Evolutionary conservation across 2,888 invertebrate species (phyloP).

Genomic region (Chalcis sispes): DNA sequence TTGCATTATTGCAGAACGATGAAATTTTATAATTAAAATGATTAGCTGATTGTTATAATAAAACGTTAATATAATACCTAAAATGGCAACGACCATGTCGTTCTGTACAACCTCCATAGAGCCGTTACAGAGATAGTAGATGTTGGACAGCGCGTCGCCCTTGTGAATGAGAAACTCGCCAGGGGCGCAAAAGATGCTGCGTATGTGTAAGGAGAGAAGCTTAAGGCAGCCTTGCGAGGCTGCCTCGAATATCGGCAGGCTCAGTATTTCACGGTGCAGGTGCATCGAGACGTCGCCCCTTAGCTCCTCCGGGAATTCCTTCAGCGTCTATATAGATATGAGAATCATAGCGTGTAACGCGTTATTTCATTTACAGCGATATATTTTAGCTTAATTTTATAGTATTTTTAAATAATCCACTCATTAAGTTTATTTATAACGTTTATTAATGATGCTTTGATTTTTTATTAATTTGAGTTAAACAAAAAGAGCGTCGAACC

Average conservation of each 20-base stretch:
- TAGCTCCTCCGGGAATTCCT: conserved; percentile 97
- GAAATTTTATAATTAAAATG: background rate
- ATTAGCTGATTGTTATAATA: conserved; percentile 68
- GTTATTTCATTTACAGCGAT: too few relatives aligned
- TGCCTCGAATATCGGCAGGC: conserved; percentile 94
- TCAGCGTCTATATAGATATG: conserved; percentile 83
- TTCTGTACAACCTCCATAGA: conserved; percentile 98
- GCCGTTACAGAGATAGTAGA: conserved; percentile 97
- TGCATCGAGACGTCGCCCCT: conserved; percentile 97
- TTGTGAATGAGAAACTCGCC: conserved; percentile 96
- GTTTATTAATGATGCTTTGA: too few relatives aligned
- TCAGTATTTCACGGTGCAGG: conserved; percentile 94
- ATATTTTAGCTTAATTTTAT: too few relatives aligned
- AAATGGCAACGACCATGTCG: conserved; percentile 96
- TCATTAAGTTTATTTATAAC: too few relatives aligned
- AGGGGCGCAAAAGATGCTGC: conserved; percentile 96
- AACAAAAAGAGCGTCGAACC: conserved; percentile 78
- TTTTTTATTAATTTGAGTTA: too few relatives aligned
- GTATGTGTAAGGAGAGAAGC: conserved; percentile 92
- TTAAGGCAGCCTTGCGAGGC: conserved; percentile 97
- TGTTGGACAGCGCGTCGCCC: conserved; percentile 94
- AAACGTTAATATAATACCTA: too few relatives aligned
- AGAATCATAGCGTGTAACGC: too few relatives aligned
- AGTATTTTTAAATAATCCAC: too few relatives aligned
- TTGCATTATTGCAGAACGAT: too few relatives aligned